Conservation (phyloP, 2,888 invertebrate species). For the Mylabris sibirica region DNA sequence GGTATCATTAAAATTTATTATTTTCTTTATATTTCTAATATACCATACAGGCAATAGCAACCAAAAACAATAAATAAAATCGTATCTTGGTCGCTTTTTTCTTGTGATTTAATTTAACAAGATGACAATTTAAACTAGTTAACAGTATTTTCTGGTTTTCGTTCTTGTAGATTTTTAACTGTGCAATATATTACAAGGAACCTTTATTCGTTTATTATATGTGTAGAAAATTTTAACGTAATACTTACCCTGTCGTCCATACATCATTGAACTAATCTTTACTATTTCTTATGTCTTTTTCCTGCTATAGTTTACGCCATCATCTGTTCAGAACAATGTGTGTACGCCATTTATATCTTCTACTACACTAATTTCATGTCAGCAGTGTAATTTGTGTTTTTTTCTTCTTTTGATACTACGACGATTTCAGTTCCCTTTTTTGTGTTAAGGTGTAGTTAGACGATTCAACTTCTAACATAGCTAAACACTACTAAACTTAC, state of each 20-base stretch:
- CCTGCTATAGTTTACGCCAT: conserved; percentile 30
- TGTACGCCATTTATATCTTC: conserved; percentile 35
- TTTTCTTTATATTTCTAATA: too few relatives aligned
- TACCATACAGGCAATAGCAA: too few relatives aligned
- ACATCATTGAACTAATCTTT: conserved; percentile 35
- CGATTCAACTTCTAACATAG: too few relatives aligned
- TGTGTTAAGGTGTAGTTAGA: too few relatives aligned
- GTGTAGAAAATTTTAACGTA: conserved; percentile 22
- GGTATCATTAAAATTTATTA: background rate
- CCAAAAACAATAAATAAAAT: too few relatives aligned
- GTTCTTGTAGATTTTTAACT: background rate
- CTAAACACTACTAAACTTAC: too few relatives aligned
- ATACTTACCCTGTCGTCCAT: conserved; percentile 27
- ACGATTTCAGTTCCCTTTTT: conserved; percentile 18
- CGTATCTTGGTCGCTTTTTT: too few relatives aligned
- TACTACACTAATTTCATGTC: conserved; percentile 29
- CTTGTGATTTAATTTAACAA: too few relatives aligned
- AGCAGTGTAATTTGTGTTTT: background rate
- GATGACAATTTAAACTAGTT: too few relatives aligned
- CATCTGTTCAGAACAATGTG: conserved; percentile 31
- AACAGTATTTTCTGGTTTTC: background rate
- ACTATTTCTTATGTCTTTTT: conserved; percentile 26
- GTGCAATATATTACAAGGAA: background rate
- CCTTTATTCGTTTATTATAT: background rate
- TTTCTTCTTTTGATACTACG: conserved; percentile 10